These are phyloP conservation scores for Polyploca ridens DNA, from an alignment of 2,888 invertebrate species.

Conservation along the genomic window DNA sequence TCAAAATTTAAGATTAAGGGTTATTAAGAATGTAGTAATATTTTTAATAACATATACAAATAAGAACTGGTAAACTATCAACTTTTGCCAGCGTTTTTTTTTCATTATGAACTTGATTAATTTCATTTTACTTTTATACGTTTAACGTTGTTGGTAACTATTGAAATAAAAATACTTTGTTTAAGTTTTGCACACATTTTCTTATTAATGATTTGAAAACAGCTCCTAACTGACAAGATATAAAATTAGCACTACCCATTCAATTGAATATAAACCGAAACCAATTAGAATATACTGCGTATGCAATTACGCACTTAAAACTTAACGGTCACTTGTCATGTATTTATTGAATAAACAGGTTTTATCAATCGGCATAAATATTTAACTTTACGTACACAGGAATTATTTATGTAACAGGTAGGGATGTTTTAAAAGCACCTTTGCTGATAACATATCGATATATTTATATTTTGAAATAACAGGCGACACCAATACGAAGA, in stretches of 20 bases:
- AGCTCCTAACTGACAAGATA: conserved; percentile 11
- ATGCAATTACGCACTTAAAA: conserved; percentile 13
- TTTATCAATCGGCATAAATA: conserved; percentile 15
- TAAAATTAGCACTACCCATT: conserved; percentile 24
- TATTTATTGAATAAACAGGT: conserved; percentile 18
- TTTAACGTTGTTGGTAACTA: too few species aligned
- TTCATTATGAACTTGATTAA: too few species aligned
- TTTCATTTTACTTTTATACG: too few species aligned
- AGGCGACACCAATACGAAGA: too few species aligned
- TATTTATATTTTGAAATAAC: not conserved
- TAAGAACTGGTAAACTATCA: too few species aligned
- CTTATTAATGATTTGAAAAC: not conserved
- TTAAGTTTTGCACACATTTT: too few species aligned
- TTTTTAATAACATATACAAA: too few species aligned
- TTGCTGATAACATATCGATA: not conserved
- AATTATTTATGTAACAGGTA: not conserved
- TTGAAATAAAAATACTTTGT: too few species aligned
- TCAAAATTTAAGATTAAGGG: too few species aligned
- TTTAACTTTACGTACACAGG: not conserved
- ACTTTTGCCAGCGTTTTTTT: too few species aligned
- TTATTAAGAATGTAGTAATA: too few species aligned
- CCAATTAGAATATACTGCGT: conserved; percentile 18
- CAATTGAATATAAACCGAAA: conserved; percentile 18
- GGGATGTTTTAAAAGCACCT: not conserved
- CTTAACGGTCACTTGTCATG: conserved; percentile 13